Conservation (phyloP, 2,113 vertebrate genomes). For the Hirundichthys speculiger region DNA sequence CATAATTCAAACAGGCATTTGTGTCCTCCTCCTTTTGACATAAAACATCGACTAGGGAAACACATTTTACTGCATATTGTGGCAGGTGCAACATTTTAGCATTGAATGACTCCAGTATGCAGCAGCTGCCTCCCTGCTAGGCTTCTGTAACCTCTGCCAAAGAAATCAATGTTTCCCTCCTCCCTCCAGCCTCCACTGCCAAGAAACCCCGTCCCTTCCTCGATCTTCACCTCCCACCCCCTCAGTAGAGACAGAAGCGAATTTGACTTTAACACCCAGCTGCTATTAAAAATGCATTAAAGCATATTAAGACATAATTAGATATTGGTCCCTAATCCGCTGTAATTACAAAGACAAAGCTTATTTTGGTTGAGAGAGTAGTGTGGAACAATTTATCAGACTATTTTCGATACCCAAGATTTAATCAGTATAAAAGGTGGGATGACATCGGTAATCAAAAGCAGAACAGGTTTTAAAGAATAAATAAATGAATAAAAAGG, state of each 20-base stretch:
- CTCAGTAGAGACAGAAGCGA: slow-evolving; percentile 36
- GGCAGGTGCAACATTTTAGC: slow-evolving; percentile 48
- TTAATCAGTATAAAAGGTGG: slow-evolving; percentile 43
- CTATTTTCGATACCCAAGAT: slow-evolving; percentile 58
- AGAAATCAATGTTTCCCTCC: slow-evolving; percentile 69
- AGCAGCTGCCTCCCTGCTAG: slow-evolving; percentile 52
- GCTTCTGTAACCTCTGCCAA: slow-evolving; percentile 58
- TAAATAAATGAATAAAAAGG: too few species aligned
- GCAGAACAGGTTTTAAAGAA: not conserved
- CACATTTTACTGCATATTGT: slow-evolving; percentile 39
- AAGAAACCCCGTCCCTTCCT: slow-evolving; percentile 48
- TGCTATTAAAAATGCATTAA: slow-evolving; percentile 84
- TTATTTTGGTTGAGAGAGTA: slow-evolving; percentile 48
- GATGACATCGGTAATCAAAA: slow-evolving; percentile 46
- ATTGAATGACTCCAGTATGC: slow-evolving; percentile 58
- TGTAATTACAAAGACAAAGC: slow-evolving; percentile 73
- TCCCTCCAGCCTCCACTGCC: slow-evolving; percentile 48
- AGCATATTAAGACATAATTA: slow-evolving; percentile 81
- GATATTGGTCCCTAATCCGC: slow-evolving; percentile 79
- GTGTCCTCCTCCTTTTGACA: slow-evolving; percentile 54
- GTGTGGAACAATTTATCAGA: slow-evolving; percentile 58
- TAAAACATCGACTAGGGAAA: slow-evolving; percentile 49
- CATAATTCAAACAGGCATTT: slow-evolving; percentile 65
- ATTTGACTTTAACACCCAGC: slow-evolving; percentile 71
- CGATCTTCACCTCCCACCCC: slow-evolving; percentile 49